These are phyloP conservation scores for Timema cristinae DNA, from an alignment of 2,888 invertebrate species.

Conservation along the genomic window DNA sequence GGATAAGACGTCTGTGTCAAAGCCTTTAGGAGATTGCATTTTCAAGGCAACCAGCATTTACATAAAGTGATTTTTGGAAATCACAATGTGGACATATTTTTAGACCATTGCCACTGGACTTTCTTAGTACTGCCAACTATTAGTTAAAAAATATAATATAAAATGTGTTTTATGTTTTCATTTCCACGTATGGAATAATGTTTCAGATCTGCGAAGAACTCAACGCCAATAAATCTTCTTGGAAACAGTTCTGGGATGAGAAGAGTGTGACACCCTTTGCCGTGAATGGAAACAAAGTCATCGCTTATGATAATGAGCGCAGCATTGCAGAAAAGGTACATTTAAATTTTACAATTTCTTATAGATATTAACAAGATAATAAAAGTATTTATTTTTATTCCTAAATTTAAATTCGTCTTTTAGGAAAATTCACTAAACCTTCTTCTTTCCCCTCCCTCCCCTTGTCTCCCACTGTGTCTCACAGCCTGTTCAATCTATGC, in stretches of 20 bases:
- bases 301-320: constrained; percentile 70
- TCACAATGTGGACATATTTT: no score
- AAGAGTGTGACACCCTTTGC: constrained; percentile 61
- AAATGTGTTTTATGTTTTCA: constrained; percentile 1
- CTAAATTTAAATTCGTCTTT: no score
- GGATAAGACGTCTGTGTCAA: no score
- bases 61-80: no score
- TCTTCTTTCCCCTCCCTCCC: background rate
- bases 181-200: constrained; percentile 1
- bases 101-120: no score
- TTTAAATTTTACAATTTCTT: no score
- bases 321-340: constrained; percentile 70
- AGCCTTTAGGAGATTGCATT: no score
- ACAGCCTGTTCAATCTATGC: background rate
- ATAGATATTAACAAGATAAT: no score
- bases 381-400: no score
- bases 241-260: constrained; percentile 68
- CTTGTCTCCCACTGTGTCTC: background rate
- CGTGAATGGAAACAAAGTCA: constrained; percentile 59
- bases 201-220: constrained; percentile 27
- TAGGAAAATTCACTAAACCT: background rate
- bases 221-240: constrained; percentile 39
- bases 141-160: no score
- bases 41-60: no score
- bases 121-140: no score